Conservation (phyloP, 2,888 invertebrate species). For the Acholoe squamosa region DNA sequence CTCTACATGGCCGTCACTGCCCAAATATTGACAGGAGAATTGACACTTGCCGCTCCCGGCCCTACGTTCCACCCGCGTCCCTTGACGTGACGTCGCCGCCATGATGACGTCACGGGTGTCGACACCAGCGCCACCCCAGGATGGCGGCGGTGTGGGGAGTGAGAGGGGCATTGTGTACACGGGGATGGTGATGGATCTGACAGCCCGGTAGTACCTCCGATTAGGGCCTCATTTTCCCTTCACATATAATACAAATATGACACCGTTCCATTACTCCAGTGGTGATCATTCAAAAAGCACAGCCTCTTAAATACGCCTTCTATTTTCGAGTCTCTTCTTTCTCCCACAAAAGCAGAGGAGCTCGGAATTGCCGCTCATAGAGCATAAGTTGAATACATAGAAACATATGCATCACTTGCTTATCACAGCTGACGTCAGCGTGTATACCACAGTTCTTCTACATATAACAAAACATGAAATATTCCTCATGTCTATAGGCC, state of each 20-base stretch:
- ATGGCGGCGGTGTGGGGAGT: neutral
- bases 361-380: neutral
- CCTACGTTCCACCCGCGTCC: neutral
- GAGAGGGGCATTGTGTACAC: slow-evolving; percentile 53
- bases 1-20: slow-evolving; percentile 52
- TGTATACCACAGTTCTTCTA: no score
- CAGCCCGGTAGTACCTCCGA: slow-evolving; percentile 36
- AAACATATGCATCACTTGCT: neutral
- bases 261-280: slow-evolving; percentile 47
- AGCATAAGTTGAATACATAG: neutral
- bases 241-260: slow-evolving; percentile 61
- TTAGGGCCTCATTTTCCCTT: slow-evolving; percentile 58
- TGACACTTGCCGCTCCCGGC: slow-evolving; percentile 20
- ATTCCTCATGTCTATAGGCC: neutral
- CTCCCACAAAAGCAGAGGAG: neutral
- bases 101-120: neutral
- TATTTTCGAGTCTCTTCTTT: neutral
- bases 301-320: slow-evolving; percentile 31
- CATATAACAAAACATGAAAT: neutral
- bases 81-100: neutral
- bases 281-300: slow-evolving; percentile 53
- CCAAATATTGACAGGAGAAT: slow-evolving; percentile 50
- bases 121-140: neutral
- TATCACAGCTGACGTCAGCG: no score
- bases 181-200: slow-evolving; percentile 31